These are phyloP conservation scores for Homarus gammarus DNA, from an alignment of 2,888 invertebrate species.

Conservation along the genomic window DNA sequence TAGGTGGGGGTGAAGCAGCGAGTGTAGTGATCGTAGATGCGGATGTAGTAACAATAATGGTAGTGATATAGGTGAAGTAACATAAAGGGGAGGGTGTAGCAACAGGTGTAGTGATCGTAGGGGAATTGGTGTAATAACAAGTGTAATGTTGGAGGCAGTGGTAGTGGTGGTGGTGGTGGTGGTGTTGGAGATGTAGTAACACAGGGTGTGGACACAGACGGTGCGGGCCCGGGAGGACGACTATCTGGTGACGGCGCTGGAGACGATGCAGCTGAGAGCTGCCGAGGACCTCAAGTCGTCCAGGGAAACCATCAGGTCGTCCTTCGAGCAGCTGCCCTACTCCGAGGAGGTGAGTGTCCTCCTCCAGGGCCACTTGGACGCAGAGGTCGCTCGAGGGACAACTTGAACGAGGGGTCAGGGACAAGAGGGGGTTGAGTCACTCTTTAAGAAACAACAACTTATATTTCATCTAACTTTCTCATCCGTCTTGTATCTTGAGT, in stretches of 20 bases:
- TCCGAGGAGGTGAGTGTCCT: constrained; percentile 59
- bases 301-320: constrained; percentile 71
- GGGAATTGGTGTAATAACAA: too few species aligned
- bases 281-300: constrained; percentile 63
- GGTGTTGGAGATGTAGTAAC: not conserved
- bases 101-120: too few species aligned
- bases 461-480: not conserved
- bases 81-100: too few species aligned
- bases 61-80: too few species aligned
- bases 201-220: constrained; percentile 28
- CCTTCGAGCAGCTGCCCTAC: constrained; percentile 67
- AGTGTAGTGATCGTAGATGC: too few species aligned
- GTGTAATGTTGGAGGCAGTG: too few species aligned
- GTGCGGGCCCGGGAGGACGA: constrained; percentile 55
- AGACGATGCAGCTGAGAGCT: constrained; percentile 60
- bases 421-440: too few species aligned
- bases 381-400: not conserved
- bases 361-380: not conserved
- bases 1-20: too few species aligned
- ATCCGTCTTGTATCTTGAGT: too few species aligned
- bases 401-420: not conserved
- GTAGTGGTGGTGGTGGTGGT: too few species aligned
- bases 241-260: constrained; percentile 71
- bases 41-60: too few species aligned
- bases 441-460: too few species aligned